These are phyloP conservation scores for Polydesmus complanatus DNA, from an alignment of 2,888 invertebrate species.

Conservation along the genomic window DNA sequence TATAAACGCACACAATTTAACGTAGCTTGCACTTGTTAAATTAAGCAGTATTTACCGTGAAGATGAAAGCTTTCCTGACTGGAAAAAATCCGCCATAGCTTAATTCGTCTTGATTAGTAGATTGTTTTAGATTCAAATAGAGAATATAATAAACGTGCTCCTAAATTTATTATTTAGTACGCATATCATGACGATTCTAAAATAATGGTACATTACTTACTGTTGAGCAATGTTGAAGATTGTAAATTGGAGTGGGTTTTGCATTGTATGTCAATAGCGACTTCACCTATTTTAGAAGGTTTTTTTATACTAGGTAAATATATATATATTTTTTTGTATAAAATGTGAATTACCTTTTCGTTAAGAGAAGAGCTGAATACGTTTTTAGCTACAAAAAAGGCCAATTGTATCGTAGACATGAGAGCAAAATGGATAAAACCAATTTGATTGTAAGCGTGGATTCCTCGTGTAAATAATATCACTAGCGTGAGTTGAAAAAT, in stretches of 20 bases:
- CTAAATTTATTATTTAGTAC: too few species aligned
- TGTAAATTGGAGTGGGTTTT: background rate
- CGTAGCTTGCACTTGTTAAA: too few species aligned
- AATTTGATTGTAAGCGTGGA: background rate
- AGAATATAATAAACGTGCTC: background rate
- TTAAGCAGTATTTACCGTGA: background rate
- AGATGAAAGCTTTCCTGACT: background rate
- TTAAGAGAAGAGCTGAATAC: background rate
- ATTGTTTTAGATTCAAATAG: background rate
- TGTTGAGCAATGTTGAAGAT: background rate
- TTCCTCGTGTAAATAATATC: background rate
- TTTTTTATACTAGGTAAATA: too few species aligned
- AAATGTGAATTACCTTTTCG: background rate
- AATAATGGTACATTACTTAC: too few species aligned
- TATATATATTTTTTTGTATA: background rate
- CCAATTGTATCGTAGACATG: background rate
- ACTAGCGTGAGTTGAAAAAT: background rate
- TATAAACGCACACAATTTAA: background rate
- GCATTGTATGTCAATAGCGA: background rate
- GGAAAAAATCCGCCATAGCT: background rate
- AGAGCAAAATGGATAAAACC: background rate
- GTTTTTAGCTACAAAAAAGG: background rate
- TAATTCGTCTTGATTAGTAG: background rate
- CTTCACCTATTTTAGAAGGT: background rate
- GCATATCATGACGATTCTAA: too few species aligned